Evolutionary conservation across 2,113 vertebrate species (phyloP).

Genomic region (Pituophis catenifer): DNA sequence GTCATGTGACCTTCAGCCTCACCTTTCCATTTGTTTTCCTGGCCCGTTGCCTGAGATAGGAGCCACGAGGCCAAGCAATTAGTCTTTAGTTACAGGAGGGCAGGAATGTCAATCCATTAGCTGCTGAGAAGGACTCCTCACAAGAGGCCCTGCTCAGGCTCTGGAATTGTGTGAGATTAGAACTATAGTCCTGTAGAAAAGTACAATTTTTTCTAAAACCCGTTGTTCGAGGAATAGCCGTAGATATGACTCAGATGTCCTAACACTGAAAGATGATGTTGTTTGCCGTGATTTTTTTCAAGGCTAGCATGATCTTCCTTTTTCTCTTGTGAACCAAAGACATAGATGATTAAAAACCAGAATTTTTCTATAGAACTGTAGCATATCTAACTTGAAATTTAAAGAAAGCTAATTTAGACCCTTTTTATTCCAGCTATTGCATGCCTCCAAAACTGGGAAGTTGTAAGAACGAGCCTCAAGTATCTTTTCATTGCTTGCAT

Average conservation of each 20-base stretch:
- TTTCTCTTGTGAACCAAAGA: background rate
- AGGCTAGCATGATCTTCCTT: background rate
- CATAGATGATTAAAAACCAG: background rate
- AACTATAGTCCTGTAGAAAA: background rate
- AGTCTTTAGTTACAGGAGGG: conserved; percentile 14
- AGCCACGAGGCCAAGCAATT: conserved; percentile 5
- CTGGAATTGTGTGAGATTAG: background rate
- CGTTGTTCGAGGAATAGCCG: background rate
- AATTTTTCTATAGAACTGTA: background rate
- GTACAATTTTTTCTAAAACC: background rate
- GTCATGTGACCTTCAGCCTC: background rate
- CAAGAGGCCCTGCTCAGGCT: background rate
- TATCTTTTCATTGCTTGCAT: background rate
- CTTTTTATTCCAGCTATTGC: background rate
- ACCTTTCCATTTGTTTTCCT: background rate
- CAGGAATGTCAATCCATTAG: conserved; percentile 12
- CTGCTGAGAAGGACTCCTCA: background rate
- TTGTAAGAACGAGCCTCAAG: background rate
- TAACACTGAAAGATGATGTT: background rate
- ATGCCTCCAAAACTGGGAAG: background rate
- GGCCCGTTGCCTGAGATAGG: background rate
- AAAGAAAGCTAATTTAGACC: background rate
- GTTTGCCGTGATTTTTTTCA: background rate
- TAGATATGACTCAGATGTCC: background rate
- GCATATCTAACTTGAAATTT: background rate